phyloP scores from a whole-genome alignment of 2,113 vertebrate genomes.

The Dromaius novaehollandiae region DNA sequence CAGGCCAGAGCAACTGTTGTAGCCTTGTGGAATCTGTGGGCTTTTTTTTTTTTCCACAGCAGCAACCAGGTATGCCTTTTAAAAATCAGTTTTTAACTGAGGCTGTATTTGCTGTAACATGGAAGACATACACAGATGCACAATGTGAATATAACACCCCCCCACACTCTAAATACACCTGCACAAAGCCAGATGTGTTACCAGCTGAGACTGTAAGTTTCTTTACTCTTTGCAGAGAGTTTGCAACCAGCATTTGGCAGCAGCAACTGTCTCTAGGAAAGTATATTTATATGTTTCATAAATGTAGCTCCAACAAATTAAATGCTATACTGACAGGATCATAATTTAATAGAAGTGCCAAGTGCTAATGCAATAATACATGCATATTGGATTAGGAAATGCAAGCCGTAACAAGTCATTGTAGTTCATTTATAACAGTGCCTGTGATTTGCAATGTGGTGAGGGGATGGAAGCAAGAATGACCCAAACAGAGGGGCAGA shows the following conservation, averaged over 20 bases:
- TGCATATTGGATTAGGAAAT: constrained; percentile 43
- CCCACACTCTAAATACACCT: neutral
- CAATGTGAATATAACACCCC: neutral
- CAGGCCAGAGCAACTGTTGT: neutral
- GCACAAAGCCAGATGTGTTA: neutral
- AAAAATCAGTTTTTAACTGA: neutral
- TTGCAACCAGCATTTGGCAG: constrained; percentile 7
- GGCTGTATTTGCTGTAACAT: neutral
- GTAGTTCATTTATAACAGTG: constrained; percentile 42
- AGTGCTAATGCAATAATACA: constrained; percentile 70
- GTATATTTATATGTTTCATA: constrained; percentile 64
- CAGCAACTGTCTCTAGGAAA: constrained; percentile 10
- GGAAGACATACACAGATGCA: neutral
- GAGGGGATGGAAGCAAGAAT: neutral
- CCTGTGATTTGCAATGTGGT: neutral
- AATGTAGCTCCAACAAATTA: constrained; percentile 70
- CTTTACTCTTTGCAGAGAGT: neutral
- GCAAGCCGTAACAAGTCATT: constrained; percentile 27
- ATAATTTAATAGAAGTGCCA: constrained; percentile 67
- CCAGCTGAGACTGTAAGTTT: neutral
- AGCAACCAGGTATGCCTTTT: neutral
- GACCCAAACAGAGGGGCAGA: neutral
- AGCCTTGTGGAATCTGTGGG: neutral
- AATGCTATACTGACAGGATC: constrained; percentile 63
- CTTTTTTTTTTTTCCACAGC: neutral